These are phyloP conservation scores for Cirrhinus mrigala DNA, from an alignment of 2,797 vertebrate genomes.

Conservation along the genomic window DNA sequence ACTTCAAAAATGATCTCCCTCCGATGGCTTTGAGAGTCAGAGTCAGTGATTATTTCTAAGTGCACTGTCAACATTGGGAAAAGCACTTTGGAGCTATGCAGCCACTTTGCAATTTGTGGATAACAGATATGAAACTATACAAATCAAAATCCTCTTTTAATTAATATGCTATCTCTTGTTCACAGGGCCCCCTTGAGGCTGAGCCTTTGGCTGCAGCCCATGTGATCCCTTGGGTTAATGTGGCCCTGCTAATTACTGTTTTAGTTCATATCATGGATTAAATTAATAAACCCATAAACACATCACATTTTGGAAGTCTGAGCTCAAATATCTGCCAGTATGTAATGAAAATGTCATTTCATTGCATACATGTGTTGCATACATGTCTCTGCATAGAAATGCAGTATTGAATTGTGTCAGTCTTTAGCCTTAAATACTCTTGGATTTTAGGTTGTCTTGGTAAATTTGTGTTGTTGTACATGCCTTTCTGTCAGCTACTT, in stretches of 20 bases:
- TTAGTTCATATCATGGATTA: conserved; percentile 5
- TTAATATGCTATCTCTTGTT: conserved; percentile 21
- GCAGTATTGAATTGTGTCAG: neutral
- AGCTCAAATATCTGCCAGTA: neutral
- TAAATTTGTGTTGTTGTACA: conserved; percentile 2
- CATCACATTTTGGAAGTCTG: conserved; percentile 9
- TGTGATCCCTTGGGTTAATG: conserved; percentile 6
- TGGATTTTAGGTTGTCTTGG: conserved; percentile 8
- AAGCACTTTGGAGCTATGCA: conserved; percentile 7
- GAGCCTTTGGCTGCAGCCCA: neutral
- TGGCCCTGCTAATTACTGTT: neutral
- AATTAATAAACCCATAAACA: conserved; percentile 14
- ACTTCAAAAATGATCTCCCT: conserved; percentile 6
- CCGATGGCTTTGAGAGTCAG: neutral
- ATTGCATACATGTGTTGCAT: conserved; percentile 1
- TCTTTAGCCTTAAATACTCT: conserved; percentile 2
- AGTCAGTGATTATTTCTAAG: conserved; percentile 12
- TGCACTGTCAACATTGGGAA: conserved; percentile 9
- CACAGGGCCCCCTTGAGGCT: conserved; percentile 12
- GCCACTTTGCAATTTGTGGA: conserved; percentile 33
- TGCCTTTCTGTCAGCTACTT: neutral
- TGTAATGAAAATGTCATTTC: neutral
- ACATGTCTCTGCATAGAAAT: neutral
- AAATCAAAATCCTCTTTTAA: conserved; percentile 39
- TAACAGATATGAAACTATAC: conserved; percentile 25